These are phyloP conservation scores for Arvicanthis niloticus DNA, from an alignment of 2,113 vertebrate genomes.

Conservation along the genomic window DNA sequence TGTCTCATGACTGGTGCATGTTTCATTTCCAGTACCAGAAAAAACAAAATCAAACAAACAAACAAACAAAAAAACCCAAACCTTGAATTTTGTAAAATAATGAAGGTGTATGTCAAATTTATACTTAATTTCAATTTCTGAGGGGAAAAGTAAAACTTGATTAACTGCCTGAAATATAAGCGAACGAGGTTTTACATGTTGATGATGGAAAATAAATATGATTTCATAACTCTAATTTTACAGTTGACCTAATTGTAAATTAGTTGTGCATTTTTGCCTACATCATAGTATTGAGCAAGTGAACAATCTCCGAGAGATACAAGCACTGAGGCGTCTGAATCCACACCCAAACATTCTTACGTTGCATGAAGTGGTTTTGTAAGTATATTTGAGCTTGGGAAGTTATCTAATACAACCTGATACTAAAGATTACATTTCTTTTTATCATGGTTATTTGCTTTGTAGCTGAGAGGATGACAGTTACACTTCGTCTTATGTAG, in stretches of 20 bases:
- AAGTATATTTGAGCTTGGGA: constrained; percentile 66
- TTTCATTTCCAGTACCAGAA: neutral
- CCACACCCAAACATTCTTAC: constrained; percentile 87
- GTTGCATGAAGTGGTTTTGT: constrained; percentile 86
- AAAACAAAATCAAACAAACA: neutral
- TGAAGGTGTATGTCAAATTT: neutral
- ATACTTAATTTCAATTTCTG: neutral
- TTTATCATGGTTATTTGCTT: neutral
- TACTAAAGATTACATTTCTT: neutral
- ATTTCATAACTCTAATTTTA: neutral
- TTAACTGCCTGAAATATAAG: neutral
- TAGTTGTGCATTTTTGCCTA: constrained; percentile 54
- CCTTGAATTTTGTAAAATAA: neutral
- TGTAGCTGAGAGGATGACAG: neutral
- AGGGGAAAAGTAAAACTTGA: neutral
- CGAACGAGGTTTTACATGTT: neutral
- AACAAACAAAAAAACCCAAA: neutral
- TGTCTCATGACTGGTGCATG: neutral
- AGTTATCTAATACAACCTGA: neutral
- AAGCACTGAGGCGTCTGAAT: constrained; percentile 86
- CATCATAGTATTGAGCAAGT: constrained; percentile 86
- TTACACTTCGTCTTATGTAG: neutral
- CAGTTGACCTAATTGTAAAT: neutral
- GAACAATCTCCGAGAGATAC: constrained; percentile 86
- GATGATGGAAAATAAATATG: neutral